Base-by-base conservation (phyloP, 1,140 invertebrate genomes). In the Ostrea denselamellosa region DNA sequence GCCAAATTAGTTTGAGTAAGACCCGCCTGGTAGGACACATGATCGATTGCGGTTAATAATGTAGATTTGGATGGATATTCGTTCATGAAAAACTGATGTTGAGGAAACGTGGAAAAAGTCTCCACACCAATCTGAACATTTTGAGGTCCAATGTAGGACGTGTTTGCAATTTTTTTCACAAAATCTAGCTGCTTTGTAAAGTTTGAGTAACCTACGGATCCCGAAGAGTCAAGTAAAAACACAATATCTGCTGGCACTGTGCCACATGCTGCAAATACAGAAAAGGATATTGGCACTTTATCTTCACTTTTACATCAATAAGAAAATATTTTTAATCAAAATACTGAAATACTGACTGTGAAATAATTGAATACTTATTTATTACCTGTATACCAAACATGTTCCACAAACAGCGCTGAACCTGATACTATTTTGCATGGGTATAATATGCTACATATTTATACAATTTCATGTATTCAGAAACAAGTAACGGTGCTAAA, bases 171-270 rank as follows among this genome's bases (percentile, higher is more conserved):
- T 4, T 85, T 87, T 9, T 62, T 88, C 10, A 91, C 90, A 85
- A 92, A 91, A 19, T 84, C 12, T 28, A 88, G 52, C 44, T 89
- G 85, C 87, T 91, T 89, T 19, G 83, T n/a, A 85, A 91, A 90
- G 62, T 90, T 89, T 3, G 56, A 8, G 12, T 28, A 10, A 14
- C 87, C 86, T 44, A 89, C 90, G 83, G 87, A 89, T 34, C 85
- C 83, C 2, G 89, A 91, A 17, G 90, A 34, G 52, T 91, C 91
- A 34, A 91, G 81, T 3, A 91, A 81, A 86, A 91, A 91, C 8
- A 90, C 86, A 10, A 91, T 77, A 84, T 91, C 91, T 22, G 90
- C 90, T 68, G 25, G n/a, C n/a, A n/a, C 58, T 54, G 71, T 77
- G 34, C 1, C 34, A 44, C 44, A 19, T 81, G 22, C 62, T 54